Percentiles rank a stretch among this genome's conserved stretches.
phyloP scores from a whole-genome alignment of 2,888 invertebrate species.

The Timema podura region DNA sequence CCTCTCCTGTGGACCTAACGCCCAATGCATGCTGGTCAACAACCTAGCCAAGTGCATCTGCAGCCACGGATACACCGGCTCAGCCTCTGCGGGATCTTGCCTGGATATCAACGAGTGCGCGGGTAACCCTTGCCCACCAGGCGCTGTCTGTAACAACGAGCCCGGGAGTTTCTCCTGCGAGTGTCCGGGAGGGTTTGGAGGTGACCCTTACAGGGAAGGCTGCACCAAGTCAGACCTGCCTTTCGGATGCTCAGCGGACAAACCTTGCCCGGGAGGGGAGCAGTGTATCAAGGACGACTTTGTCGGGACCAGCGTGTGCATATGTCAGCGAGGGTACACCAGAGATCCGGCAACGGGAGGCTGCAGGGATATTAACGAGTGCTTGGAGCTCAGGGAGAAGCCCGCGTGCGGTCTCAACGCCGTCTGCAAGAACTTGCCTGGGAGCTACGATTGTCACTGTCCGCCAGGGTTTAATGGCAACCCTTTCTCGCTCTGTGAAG shows the following conservation, averaged over 20 bases:
- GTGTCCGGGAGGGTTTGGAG: conserved; percentile 67
- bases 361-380: conserved; percentile 85
- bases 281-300: conserved; percentile 76
- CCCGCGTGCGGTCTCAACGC: conserved; percentile 85
- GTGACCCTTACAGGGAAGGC: conserved; percentile 75
- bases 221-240: conserved; percentile 60
- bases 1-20: conserved; percentile 77
- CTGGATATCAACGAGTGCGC: conserved; percentile 87
- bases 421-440: conserved; percentile 86
- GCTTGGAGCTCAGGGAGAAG: conserved; percentile 67
- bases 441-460: conserved; percentile 90
- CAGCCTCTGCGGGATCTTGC: conserved; percentile 64
- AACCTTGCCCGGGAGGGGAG: conserved; percentile 80
- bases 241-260: conserved; percentile 65
- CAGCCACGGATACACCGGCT: conserved; percentile 73
- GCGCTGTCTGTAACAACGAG: conserved; percentile 85
- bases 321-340: conserved; percentile 84
- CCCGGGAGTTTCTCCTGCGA: conserved; percentile 83
- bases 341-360: conserved; percentile 67
- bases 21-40: conserved; percentile 81
- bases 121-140: conserved; percentile 73
- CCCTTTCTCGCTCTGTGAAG: conserved; percentile 80
- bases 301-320: conserved; percentile 74
- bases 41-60: conserved; percentile 82
- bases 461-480: conserved; percentile 85